Evolutionary conservation across 2,113 vertebrate genomes (phyloP), one percentile per base, ranked within the genome.

Genomic region (Pao palembangensis): DNA sequence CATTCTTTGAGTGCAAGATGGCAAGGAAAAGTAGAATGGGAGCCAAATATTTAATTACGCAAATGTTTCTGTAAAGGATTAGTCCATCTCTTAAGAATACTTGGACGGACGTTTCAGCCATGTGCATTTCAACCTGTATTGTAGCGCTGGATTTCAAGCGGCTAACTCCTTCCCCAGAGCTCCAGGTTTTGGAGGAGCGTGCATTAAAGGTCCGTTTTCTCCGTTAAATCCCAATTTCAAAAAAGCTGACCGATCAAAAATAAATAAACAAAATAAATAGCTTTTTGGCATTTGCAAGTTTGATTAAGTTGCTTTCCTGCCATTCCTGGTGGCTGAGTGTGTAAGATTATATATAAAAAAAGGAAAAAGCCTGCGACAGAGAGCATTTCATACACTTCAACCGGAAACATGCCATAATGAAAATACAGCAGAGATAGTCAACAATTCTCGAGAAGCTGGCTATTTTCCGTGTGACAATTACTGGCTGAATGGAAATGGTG

Each of bases 51-150:
- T 81, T 79, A 84, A 83, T 85, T 78, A 74, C 59, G 59, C 50
- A 79, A 72, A 78, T 65, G 61, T 87, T 84, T 85, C 71, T 83
- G 73, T 61, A 67, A 60, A 76, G 78, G 85, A 83, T 83, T 76
- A 81, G 61, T 76, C 63, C 8, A 57, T 80, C 75, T 80, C 73
- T 47, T 49, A 78, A 80, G 80, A 67, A 67, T 78, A 78, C 62
- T 56, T 79, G 66, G 67, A 79, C 73, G 67, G 69, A 73, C 31
- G 25, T 63, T 66, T 72, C 54, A 73, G 58, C 63, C 66, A 76
- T 69, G 60, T 71, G 52, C 15, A 10, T 73, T 71, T 69, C 71
- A 78, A 62, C 67, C 66, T 55, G 53, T 14, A 14, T 55, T 60
- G 60, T 66, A 61, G 51, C 51, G 63, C 58, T 61, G 42, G 64